Evolutionary conservation across 2,113 vertebrate genomes (phyloP).

Genomic region (Archilochus colubris): DNA sequence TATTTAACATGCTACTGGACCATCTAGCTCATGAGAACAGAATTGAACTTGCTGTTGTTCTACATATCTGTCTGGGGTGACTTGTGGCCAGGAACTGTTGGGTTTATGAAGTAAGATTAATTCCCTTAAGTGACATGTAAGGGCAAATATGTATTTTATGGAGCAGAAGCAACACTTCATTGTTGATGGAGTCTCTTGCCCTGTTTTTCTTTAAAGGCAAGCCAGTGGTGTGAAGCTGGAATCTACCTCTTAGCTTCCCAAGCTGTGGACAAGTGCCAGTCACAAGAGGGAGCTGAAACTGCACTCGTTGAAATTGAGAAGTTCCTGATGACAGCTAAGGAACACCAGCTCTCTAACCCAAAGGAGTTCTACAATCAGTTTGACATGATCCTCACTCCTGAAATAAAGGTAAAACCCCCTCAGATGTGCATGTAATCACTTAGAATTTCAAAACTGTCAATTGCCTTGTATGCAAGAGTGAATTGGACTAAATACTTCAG

Average conservation of each 20-base stretch:
- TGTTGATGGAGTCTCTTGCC: neutral
- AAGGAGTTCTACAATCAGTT: conserved; percentile 91
- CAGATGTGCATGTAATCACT: neutral
- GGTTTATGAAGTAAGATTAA: neutral
- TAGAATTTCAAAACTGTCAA: neutral
- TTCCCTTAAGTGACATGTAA: neutral
- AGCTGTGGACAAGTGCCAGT: conserved; percentile 95
- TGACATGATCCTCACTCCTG: conserved; percentile 85
- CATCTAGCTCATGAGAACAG: neutral
- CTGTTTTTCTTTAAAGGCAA: conserved; percentile 79
- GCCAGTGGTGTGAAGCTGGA: conserved; percentile 92
- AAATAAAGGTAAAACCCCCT: conserved; percentile 82
- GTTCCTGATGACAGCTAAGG: conserved; percentile 84
- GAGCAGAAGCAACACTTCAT: neutral
- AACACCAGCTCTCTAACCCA: conserved; percentile 83
- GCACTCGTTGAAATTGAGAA: conserved; percentile 88
- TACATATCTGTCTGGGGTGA: neutral
- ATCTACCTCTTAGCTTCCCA: conserved; percentile 95
- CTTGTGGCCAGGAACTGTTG: neutral
- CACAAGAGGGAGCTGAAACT: conserved; percentile 92
- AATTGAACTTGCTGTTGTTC: neutral
- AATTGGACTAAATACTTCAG: neutral
- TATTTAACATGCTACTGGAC: neutral
- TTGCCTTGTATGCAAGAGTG: neutral
- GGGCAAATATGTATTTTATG: neutral